phyloP scores from a whole-genome alignment of 2,888 invertebrate genomes.

The Tholera decimalis region DNA sequence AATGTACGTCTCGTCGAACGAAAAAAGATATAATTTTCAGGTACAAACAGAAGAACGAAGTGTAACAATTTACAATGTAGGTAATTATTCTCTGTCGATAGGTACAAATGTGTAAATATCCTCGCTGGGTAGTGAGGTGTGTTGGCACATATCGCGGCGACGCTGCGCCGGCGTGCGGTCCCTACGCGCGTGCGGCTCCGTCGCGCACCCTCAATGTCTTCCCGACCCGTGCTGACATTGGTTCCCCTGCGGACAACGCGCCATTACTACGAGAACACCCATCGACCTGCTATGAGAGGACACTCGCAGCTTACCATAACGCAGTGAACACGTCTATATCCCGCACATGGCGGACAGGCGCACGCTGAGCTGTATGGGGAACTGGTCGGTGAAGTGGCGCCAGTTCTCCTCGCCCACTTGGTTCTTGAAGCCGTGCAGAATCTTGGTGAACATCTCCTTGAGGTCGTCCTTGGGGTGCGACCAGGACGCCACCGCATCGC shows the following conservation, averaged over 20 bases:
- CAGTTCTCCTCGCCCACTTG: constrained; percentile 99
- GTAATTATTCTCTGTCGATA: constrained; percentile 65
- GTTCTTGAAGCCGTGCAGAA: constrained; percentile 99
- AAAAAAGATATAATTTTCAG: constrained; percentile 64
- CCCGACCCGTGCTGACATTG: constrained; percentile 89
- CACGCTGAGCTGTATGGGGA: constrained; percentile 98
- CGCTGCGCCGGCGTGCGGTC: constrained; percentile 57
- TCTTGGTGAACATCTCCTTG: constrained; percentile 99
- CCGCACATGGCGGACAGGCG: constrained; percentile 94
- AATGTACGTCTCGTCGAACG: constrained; percentile 58
- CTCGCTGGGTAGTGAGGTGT: constrained; percentile 65
- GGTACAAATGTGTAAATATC: constrained; percentile 67
- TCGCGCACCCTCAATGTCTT: constrained; percentile 83
- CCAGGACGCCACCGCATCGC: constrained; percentile 99
- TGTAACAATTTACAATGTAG: constrained; percentile 63
- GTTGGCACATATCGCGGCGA: constrained; percentile 67
- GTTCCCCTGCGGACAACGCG: constrained; percentile 80
- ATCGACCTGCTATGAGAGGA: too few species aligned
- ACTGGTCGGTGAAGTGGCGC: constrained; percentile 99
- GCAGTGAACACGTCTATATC: constrained; percentile 79
- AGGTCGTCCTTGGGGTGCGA: constrained; percentile 98
- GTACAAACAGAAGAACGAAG: constrained; percentile 67
- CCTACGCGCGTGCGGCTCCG: constrained; percentile 73
- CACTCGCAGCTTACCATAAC: constrained; percentile 73
- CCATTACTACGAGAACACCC: constrained; percentile 12